Conservation (phyloP, 2,113 vertebrate genomes). For the Laterallus jamaicensis region DNA sequence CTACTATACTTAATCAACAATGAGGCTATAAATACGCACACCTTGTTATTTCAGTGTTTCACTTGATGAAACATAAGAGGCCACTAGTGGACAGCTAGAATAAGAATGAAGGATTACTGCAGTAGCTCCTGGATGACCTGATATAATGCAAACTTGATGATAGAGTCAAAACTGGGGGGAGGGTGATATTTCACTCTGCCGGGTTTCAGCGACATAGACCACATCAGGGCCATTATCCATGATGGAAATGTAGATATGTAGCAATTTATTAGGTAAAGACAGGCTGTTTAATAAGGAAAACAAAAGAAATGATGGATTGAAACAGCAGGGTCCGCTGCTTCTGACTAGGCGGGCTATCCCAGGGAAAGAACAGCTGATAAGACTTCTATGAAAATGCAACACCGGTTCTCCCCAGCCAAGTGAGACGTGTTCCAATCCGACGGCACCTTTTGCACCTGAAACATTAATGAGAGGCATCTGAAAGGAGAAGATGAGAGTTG, state of each 20-base stretch:
- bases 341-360: not conserved
- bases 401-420: not conserved
- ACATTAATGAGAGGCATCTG: not conserved
- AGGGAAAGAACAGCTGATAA: not conserved
- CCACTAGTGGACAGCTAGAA: slow-evolving; percentile 55
- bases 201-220: slow-evolving; percentile 25
- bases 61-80: slow-evolving; percentile 44
- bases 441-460: not conserved
- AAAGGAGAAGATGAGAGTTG: not conserved
- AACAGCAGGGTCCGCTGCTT: not conserved
- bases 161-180: slow-evolving; percentile 18
- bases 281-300: slow-evolving; percentile 16
- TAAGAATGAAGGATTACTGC: slow-evolving; percentile 61
- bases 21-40: slow-evolving; percentile 52
- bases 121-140: slow-evolving; percentile 38
- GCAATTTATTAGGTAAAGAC: slow-evolving; percentile 41
- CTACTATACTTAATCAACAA: slow-evolving; percentile 49
- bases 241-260: slow-evolving; percentile 47
- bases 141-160: slow-evolving; percentile 46
- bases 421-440: not conserved
- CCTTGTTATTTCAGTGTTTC: slow-evolving; percentile 51
- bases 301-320: slow-evolving; percentile 8
- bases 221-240: slow-evolving; percentile 13
- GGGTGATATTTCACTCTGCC: slow-evolving; percentile 43
- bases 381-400: not conserved